These are phyloP conservation scores for Phaethornis superciliosus DNA, from an alignment of 2,113 vertebrate species.

Conservation along the genomic window DNA sequence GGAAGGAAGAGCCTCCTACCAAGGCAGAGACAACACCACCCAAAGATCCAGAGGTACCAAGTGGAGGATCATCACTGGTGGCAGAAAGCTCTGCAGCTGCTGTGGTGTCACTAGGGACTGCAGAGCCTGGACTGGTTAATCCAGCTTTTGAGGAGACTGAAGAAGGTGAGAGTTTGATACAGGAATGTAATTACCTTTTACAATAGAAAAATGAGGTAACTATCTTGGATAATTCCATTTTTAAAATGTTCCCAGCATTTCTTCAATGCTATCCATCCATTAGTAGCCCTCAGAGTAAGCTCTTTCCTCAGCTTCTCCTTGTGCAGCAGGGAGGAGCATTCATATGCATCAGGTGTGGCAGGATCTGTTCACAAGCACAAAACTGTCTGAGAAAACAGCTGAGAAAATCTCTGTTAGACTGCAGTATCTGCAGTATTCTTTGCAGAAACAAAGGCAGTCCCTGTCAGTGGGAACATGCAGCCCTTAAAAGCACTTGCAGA, in stretches of 20 bases:
- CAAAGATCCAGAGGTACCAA: neutral
- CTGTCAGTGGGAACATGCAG: neutral
- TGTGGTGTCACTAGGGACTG: slow-evolving; percentile 55
- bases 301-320: neutral
- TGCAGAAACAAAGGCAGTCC: neutral
- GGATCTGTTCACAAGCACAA: neutral
- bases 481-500: neutral
- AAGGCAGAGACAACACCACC: slow-evolving; percentile 59
- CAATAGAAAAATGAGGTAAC: neutral
- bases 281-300: neutral
- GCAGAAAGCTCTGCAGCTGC: slow-evolving; percentile 67
- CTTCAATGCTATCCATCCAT: neutral
- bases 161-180: slow-evolving; percentile 77
- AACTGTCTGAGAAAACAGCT: neutral
- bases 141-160: slow-evolving; percentile 90
- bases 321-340: neutral
- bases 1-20: slow-evolving; percentile 76
- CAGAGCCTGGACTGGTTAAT: slow-evolving; percentile 88
- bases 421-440: neutral
- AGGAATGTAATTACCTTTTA: neutral
- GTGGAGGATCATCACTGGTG: neutral
- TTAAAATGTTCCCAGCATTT: neutral
- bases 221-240: neutral
- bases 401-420: neutral
- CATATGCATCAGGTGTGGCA: neutral